These are phyloP conservation scores for Apis mellifera DNA, from an alignment of 1,140 invertebrate genomes.

Conservation along the genomic window Amel_HAv3.1 CM009933.2:3773501-3774000, in stretches of 20 bases:
- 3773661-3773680: neutral
- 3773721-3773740: neutral
- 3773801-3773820: constrained; percentile 34
- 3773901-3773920: neutral
- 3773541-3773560: constrained; percentile 32
- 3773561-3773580: neutral
- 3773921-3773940: neutral
- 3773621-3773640: constrained; percentile 19
- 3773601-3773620: neutral
- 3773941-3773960: neutral
- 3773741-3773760: constrained; percentile 28
- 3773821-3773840: neutral
- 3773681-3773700: neutral
- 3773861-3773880: neutral
- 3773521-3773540: constrained; percentile 11
- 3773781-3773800: constrained; percentile 60
- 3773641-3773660: neutral
- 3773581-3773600: constrained; percentile 15
- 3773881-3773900: neutral
- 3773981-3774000: constrained; percentile 8
- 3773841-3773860: neutral
- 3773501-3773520: constrained; percentile 26
- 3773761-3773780: constrained; percentile 5
- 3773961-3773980: neutral
- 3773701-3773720: neutral